Conservation (phyloP, 2,113 vertebrate species). For the Microcebus lehilahytsara region DNA sequence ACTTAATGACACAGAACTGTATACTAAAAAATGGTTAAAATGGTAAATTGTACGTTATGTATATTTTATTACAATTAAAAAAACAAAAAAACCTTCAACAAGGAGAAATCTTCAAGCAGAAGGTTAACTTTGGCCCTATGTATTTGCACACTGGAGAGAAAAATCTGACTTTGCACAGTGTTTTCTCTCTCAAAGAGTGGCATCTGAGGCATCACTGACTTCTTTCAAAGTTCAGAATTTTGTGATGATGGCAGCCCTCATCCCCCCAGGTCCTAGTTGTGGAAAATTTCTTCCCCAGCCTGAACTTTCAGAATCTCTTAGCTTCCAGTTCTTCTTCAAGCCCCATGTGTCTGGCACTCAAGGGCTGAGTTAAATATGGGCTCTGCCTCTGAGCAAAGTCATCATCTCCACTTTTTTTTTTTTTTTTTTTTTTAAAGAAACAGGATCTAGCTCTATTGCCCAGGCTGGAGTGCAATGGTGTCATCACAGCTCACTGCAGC, state of each 20-base stretch:
- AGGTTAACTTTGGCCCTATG: neutral
- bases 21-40: neutral
- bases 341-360: neutral
- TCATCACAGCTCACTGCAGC: too few relatives aligned
- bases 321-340: neutral
- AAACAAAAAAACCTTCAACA: neutral
- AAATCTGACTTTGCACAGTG: neutral
- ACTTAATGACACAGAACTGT: neutral
- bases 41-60: neutral
- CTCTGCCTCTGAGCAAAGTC: neutral
- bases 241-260: rapidly evolving
- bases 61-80: neutral
- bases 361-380: neutral
- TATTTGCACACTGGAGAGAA: neutral
- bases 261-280: too few relatives aligned
- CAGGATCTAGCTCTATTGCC: too few relatives aligned
- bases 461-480: too few relatives aligned
- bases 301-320: neutral
- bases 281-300: neutral
- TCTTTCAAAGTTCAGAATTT: neutral
- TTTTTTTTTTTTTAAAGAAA: too few relatives aligned
- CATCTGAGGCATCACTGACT: neutral
- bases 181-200: neutral
- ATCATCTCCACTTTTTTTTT: neutral
- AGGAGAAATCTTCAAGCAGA: neutral